Evolutionary conservation across 2,113 vertebrate genomes (phyloP), one percentile per base, ranked within the genome.

Genomic region (Ovibos moschatus): DNA sequence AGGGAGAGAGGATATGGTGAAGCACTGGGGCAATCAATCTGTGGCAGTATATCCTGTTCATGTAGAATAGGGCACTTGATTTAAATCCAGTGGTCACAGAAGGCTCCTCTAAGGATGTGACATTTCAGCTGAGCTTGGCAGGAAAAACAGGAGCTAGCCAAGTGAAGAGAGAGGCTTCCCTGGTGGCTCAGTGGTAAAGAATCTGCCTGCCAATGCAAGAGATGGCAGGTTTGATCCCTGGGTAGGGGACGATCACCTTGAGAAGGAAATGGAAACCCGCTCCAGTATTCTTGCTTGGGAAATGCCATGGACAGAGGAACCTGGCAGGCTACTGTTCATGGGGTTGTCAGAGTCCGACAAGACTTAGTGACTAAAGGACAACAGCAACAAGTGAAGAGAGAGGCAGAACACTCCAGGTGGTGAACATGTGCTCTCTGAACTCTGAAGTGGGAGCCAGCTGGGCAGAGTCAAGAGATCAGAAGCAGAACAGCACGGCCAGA

Each of bases 301-400:
- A 43, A 76, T 76, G 23, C 40, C 23, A 76, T 27, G 71, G 71
- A 27, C 12, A 7, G 40, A 76, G 71, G 40, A 43, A 43, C 71
- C 23, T 27, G 71, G 40, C 23, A 43, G 71, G 71, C 12, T 43
- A 43, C 23, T 27, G 36, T 27, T 23, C 71, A 7, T 27, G 36
- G 71, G 36, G 12, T 76, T 43, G 19, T 6, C 3, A 43, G 21
- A 43, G 36, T 25, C 5, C 5, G 11, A 74, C 71, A 74, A 71
- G n/a, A 36, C n/a, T 36, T 23, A 71, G n/a, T 0, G 2, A 6
- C n/a, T 36, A 12, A 12, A 36, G 0, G 0, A 71, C 17, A 36
- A 23, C 5, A 5, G 9, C 9, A 12, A 3, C 64, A 71, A 62
- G 21, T 43, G 55, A 89, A 57, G 53, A 86, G 17, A 89, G 87